phyloP scores from a whole-genome alignment of 2,113 vertebrate species.

The Acanthisitta chloris region DNA sequence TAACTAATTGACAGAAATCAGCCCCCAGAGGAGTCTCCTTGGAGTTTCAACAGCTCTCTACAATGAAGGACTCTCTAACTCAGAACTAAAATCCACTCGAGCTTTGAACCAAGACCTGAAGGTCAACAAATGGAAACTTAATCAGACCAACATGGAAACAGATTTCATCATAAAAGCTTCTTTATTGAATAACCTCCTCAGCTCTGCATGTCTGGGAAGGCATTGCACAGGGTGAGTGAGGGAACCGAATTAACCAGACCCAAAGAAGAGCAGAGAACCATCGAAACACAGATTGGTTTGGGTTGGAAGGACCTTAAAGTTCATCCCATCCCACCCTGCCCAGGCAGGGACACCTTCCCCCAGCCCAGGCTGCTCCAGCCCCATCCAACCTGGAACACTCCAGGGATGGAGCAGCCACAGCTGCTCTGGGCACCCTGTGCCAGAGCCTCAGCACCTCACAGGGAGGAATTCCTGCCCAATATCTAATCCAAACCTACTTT shows the following conservation, averaged over 20 bases:
- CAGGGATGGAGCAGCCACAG: neutral
- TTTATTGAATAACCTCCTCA: neutral
- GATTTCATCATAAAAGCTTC: neutral
- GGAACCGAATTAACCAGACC: neutral
- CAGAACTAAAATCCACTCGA: neutral
- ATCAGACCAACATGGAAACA: neutral
- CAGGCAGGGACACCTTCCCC: neutral
- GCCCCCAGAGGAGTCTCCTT: neutral
- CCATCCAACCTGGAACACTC: fast-evolving
- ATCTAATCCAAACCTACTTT: neutral
- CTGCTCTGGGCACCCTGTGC: neutral
- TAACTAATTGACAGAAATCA: conserved; percentile 38
- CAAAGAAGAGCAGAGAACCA: neutral
- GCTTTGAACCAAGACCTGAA: conserved; percentile 25
- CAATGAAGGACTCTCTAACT: conserved; percentile 18
- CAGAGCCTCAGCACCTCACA: fast-evolving
- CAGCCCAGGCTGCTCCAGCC: neutral
- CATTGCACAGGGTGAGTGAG: fast-evolving
- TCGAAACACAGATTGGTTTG: neutral
- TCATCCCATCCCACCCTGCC: fast-evolving
- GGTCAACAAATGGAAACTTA: conserved; percentile 1
- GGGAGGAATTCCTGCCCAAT: fast-evolving
- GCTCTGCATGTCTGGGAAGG: neutral
- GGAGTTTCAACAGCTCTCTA: conserved; percentile 42
- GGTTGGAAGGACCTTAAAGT: neutral